These are phyloP conservation scores for Irena cyanogastra DNA, from an alignment of 2,113 vertebrate species.

Conservation along the genomic window DNA sequence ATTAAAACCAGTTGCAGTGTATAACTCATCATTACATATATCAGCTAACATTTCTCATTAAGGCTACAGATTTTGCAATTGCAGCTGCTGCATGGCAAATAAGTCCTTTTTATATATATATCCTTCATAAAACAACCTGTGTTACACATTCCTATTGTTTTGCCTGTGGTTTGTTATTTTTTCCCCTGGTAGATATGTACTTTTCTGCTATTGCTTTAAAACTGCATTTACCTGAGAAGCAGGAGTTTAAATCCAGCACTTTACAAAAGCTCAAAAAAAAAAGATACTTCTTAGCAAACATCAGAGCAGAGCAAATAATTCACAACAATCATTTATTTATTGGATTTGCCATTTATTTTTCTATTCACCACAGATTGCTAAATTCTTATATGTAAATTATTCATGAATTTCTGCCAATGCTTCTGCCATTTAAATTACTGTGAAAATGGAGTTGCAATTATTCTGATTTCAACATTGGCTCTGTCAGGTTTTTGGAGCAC, in stretches of 20 bases:
- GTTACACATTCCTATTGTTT: neutral
- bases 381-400: slow-evolving; percentile 59
- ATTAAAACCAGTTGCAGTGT: neutral
- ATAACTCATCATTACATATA: slow-evolving; percentile 1
- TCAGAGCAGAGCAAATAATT: slow-evolving; percentile 41
- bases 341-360: slow-evolving; percentile 56
- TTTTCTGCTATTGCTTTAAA: neutral
- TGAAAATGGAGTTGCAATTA: slow-evolving; percentile 49
- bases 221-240: neutral
- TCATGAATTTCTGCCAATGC: slow-evolving; percentile 60
- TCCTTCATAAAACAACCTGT: neutral
- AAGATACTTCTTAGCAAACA: slow-evolving; percentile 38
- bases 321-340: slow-evolving; percentile 59
- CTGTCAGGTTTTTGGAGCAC: slow-evolving; percentile 24
- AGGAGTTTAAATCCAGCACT: neutral
- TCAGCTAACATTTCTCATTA: neutral
- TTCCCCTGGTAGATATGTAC: neutral
- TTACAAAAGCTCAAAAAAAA: neutral
- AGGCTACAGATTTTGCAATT: neutral
- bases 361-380: slow-evolving; percentile 46
- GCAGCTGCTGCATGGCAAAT: neutral
- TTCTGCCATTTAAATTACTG: slow-evolving; percentile 50
- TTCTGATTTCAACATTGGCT: slow-evolving; percentile 57
- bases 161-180: neutral
- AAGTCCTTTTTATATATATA: neutral